Conservation (phyloP, 1,140 invertebrate species). For the Meteorus sp. region DNA sequence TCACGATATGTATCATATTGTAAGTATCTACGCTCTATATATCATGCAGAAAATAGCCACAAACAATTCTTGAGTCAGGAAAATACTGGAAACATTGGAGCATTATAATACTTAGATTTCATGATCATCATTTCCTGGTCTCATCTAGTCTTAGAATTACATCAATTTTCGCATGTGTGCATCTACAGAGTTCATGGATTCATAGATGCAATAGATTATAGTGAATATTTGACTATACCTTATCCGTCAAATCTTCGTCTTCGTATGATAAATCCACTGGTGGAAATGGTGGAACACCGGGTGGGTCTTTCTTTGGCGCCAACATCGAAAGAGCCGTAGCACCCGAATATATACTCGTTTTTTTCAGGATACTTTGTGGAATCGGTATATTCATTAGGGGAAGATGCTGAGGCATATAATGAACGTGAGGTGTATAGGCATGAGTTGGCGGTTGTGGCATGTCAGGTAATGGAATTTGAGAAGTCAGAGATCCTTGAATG, state of each 20-base stretch:
- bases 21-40: too few relatives aligned
- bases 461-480: slow-evolving; percentile 79
- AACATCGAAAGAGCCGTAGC: slow-evolving; percentile 47
- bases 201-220: too few relatives aligned
- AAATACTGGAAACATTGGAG: too few relatives aligned
- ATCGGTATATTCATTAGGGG: slow-evolving; percentile 56
- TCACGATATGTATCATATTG: too few relatives aligned
- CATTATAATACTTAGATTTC: too few relatives aligned
- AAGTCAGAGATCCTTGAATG: slow-evolving; percentile 65
- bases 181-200: too few relatives aligned
- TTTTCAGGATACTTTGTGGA: slow-evolving; percentile 74
- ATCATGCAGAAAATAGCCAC: too few relatives aligned
- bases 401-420: slow-evolving; percentile 52
- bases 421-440: slow-evolving; percentile 57
- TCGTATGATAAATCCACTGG: slow-evolving; percentile 73
- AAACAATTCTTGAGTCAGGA: too few relatives aligned
- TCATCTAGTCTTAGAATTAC: too few relatives aligned
- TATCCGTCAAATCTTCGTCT: slow-evolving; percentile 62
- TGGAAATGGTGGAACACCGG: slow-evolving; percentile 85
- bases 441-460: slow-evolving; percentile 62
- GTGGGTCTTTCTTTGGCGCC: slow-evolving; percentile 65
- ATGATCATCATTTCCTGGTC: too few relatives aligned
- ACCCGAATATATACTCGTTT: slow-evolving; percentile 66
- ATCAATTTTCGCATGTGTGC: too few relatives aligned
- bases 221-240: slow-evolving; percentile 40